A percentile compares a stretch with the other conserved stretches of the same genome.
Evolutionary conservation across 2,113 vertebrate species (phyloP).

Genomic region (Neotragus moschatus): DNA sequence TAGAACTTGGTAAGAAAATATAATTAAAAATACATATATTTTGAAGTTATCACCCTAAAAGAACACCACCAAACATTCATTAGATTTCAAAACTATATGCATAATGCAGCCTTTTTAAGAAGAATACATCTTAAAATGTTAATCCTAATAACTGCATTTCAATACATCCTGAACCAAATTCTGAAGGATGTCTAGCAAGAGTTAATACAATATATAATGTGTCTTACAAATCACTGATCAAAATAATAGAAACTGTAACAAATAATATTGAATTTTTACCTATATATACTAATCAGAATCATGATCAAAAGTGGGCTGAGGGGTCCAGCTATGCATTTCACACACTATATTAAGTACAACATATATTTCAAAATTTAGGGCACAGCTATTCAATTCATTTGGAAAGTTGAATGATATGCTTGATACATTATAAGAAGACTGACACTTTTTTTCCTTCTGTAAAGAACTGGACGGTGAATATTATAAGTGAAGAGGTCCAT

Average conservation of each 20-base stretch:
- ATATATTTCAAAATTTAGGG: neutral
- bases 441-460: neutral
- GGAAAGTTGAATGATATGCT: neutral
- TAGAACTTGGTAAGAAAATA: constrained; percentile 32
- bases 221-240: neutral
- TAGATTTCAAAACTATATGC: constrained; percentile 31
- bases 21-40: constrained; percentile 57
- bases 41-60: constrained; percentile 43
- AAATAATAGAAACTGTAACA: neutral
- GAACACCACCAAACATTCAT: neutral
- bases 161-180: neutral
- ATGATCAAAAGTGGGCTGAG: neutral
- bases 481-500: neutral
- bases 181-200: neutral
- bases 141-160: neutral
- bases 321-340: neutral
- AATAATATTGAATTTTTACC: neutral
- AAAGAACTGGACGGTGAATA: neutral
- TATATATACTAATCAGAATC: neutral
- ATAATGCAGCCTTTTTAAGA: constrained; percentile 28
- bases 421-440: neutral
- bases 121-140: neutral
- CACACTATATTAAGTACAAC: neutral
- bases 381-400: neutral
- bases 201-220: neutral